These are phyloP conservation scores for Smutsia gigantea DNA, from an alignment of 2,797 vertebrate genomes.

Conservation along the genomic window DNA sequence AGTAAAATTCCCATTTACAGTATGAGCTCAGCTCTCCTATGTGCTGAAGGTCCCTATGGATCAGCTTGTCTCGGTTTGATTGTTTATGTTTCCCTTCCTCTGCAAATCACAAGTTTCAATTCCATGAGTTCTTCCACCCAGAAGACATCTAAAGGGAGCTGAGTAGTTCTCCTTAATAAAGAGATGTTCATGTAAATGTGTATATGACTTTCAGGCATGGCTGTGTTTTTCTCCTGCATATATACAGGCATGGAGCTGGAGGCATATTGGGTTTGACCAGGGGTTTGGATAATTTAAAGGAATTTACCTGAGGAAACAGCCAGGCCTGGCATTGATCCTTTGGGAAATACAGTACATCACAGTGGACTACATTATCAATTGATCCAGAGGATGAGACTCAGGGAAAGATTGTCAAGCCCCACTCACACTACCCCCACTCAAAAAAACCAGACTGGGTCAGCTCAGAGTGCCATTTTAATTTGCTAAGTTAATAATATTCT, in stretches of 20 bases:
- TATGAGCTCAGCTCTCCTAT: neutral
- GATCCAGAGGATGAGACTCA: neutral
- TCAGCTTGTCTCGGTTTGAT: neutral
- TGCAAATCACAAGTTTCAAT: neutral
- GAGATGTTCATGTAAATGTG: neutral
- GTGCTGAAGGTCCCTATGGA: neutral
- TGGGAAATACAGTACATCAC: neutral
- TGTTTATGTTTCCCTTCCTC: neutral
- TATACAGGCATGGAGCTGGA: neutral
- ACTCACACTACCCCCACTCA: neutral
- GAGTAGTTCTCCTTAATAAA: too few species aligned
- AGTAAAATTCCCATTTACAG: neutral
- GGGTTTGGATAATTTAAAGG: neutral
- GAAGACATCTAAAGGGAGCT: neutral
- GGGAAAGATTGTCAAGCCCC: neutral
- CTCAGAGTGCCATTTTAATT: neutral
- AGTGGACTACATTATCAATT: neutral
- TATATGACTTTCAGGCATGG: neutral
- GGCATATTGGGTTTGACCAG: neutral
- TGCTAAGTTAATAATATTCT: neutral
- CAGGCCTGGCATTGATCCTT: neutral
- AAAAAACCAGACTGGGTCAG: neutral
- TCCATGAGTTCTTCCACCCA: neutral
- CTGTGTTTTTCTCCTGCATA: neutral
- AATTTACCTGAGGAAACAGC: neutral